Evolutionary conservation across 1,140 invertebrate genomes (phyloP), one percentile per base, ranked within the genome.

Genomic region (Nephotettix cincticeps): DNA sequence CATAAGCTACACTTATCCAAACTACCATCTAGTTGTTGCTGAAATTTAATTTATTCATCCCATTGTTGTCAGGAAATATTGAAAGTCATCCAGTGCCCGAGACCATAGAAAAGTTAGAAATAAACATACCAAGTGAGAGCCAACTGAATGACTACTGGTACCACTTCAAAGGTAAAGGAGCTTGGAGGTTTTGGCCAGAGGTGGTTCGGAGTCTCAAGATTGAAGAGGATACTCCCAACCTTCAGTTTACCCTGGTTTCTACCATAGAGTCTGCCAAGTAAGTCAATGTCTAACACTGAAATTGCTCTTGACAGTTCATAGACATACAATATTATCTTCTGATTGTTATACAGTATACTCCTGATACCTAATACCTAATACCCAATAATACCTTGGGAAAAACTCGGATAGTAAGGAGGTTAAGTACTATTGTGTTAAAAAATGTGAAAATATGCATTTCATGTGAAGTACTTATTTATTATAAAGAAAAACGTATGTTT

Each of bases 191-290:
- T 65, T 93, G 88, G 85, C 84, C 84, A 0, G 92, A 94, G 69
- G 73, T 87, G 58, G 85, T 89, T 0, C 89, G 85, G 78, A 78
- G 79, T 36, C 82, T 85, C 61, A 85, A 85, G 75, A 77, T 89
- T 1, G 80, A 85, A 65, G 89, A 90, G 76, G 85, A 85, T 54
- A 51, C 21, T n/a, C 85, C 86, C 13, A 88, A 88, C 76, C 88
- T 95, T 70, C 84, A 90, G 30, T 89, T 92, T 80, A 89, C 90
- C 72, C 85, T 95, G 58, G 86, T 97, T 54, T 93, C 94, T 0
- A 97, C 95, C 0, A 82, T 93, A 17, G 95, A 98, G 76, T 93
- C 93, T 0, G 85, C 91, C 40, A 94, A 93, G 80, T 95, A 89
- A 76, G 82, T 84, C 21, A 4, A n/a, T 36, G 32, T 14, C 14